Conservation (phyloP, 1,140 invertebrate species). For the Drosophila persimilis region DNA sequence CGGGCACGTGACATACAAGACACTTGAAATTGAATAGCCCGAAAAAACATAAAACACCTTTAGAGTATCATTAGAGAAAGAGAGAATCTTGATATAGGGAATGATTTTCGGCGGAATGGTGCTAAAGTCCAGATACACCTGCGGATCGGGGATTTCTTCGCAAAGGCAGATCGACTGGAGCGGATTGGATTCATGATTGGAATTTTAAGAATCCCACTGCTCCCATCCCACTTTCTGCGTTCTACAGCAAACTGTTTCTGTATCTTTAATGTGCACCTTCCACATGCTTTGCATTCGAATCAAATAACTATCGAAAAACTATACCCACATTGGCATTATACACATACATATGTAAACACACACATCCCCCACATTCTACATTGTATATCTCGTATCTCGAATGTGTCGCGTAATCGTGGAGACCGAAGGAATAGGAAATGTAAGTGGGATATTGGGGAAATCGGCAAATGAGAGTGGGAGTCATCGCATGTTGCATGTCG, state of each 20-base stretch:
- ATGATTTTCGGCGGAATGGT: not conserved
- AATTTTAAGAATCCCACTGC: conserved; percentile 35
- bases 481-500: conserved; percentile 25
- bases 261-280: conserved; percentile 8
- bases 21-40: not conserved
- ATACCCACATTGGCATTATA: not conserved
- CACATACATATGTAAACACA: no score
- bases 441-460: not conserved
- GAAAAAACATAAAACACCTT: conserved; percentile 10
- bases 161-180: conserved; percentile 19
- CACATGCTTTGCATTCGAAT: conserved; percentile 53
- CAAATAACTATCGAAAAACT: conserved; percentile 55
- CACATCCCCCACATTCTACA: not conserved
- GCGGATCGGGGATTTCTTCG: not conserved
- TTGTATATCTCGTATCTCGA: not conserved
- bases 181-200: conserved; percentile 27
- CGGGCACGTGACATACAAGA: not conserved
- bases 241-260: conserved; percentile 28
- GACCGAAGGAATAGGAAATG: not conserved
- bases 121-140: no score
- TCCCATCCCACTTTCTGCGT: conserved; percentile 17
- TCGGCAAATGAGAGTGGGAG: conserved; percentile 8
- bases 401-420: no score
- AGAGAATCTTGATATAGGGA: not conserved
- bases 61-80: not conserved